Percentiles rank a stretch among this genome's conserved stretches.
These are phyloP conservation scores for Ostrea edulis DNA, from an alignment of 1,140 invertebrate species.

Conservation along the genomic window DNA sequence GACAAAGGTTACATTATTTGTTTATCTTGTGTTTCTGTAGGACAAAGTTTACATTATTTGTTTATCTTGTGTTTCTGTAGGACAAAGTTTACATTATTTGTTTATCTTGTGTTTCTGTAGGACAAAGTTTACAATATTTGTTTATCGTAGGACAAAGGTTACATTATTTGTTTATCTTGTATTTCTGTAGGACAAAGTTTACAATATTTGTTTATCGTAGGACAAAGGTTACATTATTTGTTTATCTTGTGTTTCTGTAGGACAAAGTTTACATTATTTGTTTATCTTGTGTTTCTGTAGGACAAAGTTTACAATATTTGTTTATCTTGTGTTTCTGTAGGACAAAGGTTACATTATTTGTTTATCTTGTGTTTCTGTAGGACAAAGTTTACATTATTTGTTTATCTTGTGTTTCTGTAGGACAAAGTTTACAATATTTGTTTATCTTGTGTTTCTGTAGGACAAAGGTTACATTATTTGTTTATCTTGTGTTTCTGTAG, in stretches of 20 bases:
- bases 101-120: slow-evolving; percentile 57
- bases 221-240: too few species aligned
- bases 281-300: slow-evolving; percentile 57
- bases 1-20: slow-evolving; percentile 86
- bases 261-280: slow-evolving; percentile 83
- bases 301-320: slow-evolving; percentile 83
- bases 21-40: slow-evolving; percentile 57
- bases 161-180: too few species aligned
- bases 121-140: too few species aligned
- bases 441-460: slow-evolving; percentile 57
- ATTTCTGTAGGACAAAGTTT: slow-evolving; percentile 85
- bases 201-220: too few species aligned
- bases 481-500: slow-evolving; percentile 57
- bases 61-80: slow-evolving; percentile 57
- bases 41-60: slow-evolving; percentile 83
- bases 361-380: slow-evolving; percentile 57
- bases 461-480: slow-evolving; percentile 86
- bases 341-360: slow-evolving; percentile 86
- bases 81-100: slow-evolving; percentile 83
- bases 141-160: too few species aligned
- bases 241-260: slow-evolving; percentile 57
- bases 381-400: slow-evolving; percentile 83
- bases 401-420: slow-evolving; percentile 57
- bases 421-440: slow-evolving; percentile 83
- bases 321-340: slow-evolving; percentile 57